These are phyloP conservation scores for Acrobasis suavella DNA, from an alignment of 2,888 invertebrate species.

Conservation along the genomic window DNA sequence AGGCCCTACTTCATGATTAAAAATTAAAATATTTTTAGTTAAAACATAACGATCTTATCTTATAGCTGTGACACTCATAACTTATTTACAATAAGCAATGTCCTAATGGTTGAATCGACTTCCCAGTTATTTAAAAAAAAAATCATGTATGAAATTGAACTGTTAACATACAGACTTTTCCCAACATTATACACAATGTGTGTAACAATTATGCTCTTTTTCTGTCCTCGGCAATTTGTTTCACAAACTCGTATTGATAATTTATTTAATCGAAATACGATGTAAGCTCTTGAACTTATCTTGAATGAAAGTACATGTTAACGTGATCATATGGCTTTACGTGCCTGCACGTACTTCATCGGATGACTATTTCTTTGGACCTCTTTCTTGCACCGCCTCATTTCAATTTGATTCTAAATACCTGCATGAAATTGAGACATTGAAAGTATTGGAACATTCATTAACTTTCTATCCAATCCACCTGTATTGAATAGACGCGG, in stretches of 20 bases:
- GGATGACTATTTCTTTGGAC: background rate
- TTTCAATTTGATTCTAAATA: constrained; percentile 18
- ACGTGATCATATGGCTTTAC: constrained; percentile 21
- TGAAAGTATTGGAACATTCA: constrained; percentile 2
- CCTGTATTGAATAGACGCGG: background rate
- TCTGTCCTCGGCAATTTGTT: too few relatives aligned
- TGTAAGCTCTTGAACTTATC: constrained; percentile 8
- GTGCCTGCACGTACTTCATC: constrained; percentile 19
- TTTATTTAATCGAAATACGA: background rate
- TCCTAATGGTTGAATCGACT: too few relatives aligned
- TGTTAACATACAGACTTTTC: too few relatives aligned
- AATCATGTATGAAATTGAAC: too few relatives aligned
- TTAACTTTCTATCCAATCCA: constrained; percentile 2
- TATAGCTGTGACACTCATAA: too few relatives aligned
- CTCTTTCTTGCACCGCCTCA: constrained; percentile 5
- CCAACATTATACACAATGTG: too few relatives aligned
- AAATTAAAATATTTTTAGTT: too few relatives aligned
- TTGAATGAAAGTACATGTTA: constrained; percentile 13
- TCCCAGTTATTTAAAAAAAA: too few relatives aligned
- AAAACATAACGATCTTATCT: too few relatives aligned
- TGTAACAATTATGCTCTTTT: too few relatives aligned
- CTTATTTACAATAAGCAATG: too few relatives aligned
- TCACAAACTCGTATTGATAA: background rate
- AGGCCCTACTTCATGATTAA: background rate
- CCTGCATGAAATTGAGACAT: constrained; percentile 18